Percentiles rank a stretch among this genome's conserved stretches.
phyloP scores from a whole-genome alignment of 2,113 vertebrate genomes.

The Edolisoma coerulescens region DNA sequence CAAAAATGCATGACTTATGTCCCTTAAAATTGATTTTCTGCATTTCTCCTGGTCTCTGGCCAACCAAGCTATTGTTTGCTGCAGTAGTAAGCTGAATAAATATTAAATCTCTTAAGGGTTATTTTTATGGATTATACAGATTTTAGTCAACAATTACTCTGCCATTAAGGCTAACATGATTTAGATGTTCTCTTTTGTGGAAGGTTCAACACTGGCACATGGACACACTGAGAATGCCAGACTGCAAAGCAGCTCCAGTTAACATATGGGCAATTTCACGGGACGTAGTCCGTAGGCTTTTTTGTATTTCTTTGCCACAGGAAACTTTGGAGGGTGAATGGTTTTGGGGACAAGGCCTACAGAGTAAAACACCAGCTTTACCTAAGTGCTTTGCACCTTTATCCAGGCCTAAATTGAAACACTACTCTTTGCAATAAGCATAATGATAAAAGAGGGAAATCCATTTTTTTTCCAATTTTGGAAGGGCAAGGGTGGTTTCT shows the following conservation, averaged over 20 bases:
- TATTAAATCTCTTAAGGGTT: neutral
- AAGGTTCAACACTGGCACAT: neutral
- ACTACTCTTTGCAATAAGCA: neutral
- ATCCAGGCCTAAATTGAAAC: neutral
- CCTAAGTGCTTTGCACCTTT: neutral
- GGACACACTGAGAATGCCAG: neutral
- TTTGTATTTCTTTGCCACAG: neutral
- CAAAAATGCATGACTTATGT: neutral
- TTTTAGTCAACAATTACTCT: neutral
- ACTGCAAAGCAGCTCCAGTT: neutral
- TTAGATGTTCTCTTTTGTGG: neutral
- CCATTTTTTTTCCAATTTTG: neutral
- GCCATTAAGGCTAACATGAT: neutral
- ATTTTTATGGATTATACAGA: neutral
- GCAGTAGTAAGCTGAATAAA: neutral
- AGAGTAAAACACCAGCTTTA: neutral
- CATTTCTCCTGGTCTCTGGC: neutral
- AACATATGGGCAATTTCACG: neutral
- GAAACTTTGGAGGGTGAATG: neutral
- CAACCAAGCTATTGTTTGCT: neutral
- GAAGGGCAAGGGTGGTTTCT: accelerated
- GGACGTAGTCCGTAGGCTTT: accelerated
- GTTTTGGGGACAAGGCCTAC: neutral
- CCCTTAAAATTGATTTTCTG: neutral
- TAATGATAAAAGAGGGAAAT: neutral